phyloP scores from a whole-genome alignment of 2,888 invertebrate genomes.

The Heliconius hortense region DNA sequence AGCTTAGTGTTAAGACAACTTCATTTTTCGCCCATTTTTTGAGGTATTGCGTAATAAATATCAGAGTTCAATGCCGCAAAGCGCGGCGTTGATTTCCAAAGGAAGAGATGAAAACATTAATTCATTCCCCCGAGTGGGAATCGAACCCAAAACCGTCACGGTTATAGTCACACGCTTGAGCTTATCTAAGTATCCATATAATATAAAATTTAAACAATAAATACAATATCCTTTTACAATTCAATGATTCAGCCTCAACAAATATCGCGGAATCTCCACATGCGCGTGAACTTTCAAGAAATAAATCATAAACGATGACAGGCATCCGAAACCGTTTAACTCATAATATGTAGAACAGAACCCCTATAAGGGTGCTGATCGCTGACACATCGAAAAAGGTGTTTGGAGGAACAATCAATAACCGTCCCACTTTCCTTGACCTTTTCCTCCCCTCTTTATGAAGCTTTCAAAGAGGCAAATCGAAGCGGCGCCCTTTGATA shows the following conservation, averaged over 20 bases:
- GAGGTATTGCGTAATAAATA: too few relatives aligned
- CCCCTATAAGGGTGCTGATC: conserved; percentile 60
- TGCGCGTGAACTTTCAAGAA: conserved; percentile 29
- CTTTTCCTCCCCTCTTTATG: conserved; percentile 53
- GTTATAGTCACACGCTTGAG: too few relatives aligned
- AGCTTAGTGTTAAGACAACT: too few relatives aligned
- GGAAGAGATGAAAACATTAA: too few relatives aligned
- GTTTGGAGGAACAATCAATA: conserved; percentile 76
- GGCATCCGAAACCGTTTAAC: conserved; percentile 65
- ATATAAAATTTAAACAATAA: conserved; percentile 12
- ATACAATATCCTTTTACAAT: background rate
- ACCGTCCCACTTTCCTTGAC: conserved; percentile 59
- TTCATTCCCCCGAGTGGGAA: too few relatives aligned
- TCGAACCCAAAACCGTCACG: too few relatives aligned
- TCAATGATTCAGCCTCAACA: conserved; percentile 13
- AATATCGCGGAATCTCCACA: conserved; percentile 11
- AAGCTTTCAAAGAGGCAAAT: conserved; percentile 48
- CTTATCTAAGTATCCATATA: background rate
- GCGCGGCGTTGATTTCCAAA: too few relatives aligned
- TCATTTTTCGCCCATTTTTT: too few relatives aligned
- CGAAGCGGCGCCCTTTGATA: conserved; percentile 47
- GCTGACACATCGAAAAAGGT: conserved; percentile 74
- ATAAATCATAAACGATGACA: conserved; percentile 53
- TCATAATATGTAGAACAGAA: conserved; percentile 68
- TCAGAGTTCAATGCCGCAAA: too few relatives aligned